A percentile compares a stretch with the other conserved stretches of the same genome.
These are phyloP conservation scores for Baryphthengus martii DNA, from an alignment of 2,113 vertebrate genomes.

Conservation along the genomic window DNA sequence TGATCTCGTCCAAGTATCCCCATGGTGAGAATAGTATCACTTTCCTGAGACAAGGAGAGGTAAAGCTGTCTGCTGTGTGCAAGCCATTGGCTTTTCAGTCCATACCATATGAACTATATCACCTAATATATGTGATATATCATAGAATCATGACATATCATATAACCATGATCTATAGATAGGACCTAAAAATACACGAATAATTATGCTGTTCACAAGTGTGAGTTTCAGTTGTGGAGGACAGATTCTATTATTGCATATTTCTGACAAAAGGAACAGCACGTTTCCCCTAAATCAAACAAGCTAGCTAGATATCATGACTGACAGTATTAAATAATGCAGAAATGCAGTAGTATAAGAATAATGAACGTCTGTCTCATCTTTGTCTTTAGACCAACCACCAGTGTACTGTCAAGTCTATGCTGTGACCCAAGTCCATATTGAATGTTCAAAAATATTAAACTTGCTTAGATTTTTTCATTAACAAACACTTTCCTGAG, in stretches of 20 bases:
- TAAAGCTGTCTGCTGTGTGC: not conserved
- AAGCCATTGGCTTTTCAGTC: not conserved
- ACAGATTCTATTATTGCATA: not conserved
- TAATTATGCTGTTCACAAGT: not conserved
- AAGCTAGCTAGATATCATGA: not conserved
- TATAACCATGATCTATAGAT: not conserved
- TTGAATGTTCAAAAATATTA: not conserved
- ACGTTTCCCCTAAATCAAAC: not conserved
- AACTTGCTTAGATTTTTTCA: not conserved
- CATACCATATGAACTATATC: not conserved
- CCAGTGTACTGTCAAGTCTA: not conserved
- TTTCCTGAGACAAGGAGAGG: not conserved
- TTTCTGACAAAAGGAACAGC: not conserved
- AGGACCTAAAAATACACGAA: not conserved
- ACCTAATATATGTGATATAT: not conserved
- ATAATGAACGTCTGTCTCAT: not conserved
- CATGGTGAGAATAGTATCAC: not conserved
- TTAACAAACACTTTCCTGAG: not conserved
- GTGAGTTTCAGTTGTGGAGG: rapidly evolving
- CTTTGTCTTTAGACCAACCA: not conserved
- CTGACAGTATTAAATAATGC: not conserved
- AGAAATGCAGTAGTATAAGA: not conserved
- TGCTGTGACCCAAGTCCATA: not conserved
- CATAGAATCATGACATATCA: not conserved
- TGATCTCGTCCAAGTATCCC: not conserved